Percentiles rank a stretch among this genome's conserved stretches.
These are phyloP conservation scores for Actinemys pallida DNA, from an alignment of 2,113 vertebrate species.

Conservation along the genomic window DNA sequence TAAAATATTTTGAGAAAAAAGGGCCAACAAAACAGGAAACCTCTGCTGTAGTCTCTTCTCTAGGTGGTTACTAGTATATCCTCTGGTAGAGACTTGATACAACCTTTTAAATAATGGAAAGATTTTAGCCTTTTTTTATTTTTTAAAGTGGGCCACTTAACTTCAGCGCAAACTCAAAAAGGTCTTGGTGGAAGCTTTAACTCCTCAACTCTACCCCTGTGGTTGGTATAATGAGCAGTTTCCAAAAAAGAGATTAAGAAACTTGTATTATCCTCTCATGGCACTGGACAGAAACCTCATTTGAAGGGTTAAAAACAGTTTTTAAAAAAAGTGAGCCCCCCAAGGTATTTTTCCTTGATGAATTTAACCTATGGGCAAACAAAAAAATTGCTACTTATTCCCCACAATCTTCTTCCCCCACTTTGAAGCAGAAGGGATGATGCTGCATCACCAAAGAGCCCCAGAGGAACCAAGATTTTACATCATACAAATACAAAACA, in stretches of 20 bases:
- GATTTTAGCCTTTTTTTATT: background rate
- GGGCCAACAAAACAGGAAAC: background rate
- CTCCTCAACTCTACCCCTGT: background rate
- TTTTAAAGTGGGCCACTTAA: background rate
- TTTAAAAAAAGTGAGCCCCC: background rate
- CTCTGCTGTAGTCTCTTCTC: background rate
- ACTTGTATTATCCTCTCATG: background rate
- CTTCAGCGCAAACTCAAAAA: background rate
- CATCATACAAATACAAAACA: slow-evolving; percentile 71
- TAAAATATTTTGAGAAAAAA: slow-evolving; percentile 24
- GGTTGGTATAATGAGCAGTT: background rate
- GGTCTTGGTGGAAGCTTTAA: background rate
- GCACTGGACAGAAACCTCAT: background rate
- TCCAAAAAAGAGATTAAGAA: background rate
- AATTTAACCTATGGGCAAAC: no score
- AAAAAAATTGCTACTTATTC: background rate
- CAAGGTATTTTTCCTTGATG: background rate
- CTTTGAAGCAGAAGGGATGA: background rate
- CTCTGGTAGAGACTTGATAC: background rate
- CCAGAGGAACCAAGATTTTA: slow-evolving; percentile 71
- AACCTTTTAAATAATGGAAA: background rate
- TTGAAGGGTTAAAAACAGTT: background rate
- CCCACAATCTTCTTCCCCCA: background rate
- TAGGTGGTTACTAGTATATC: background rate
- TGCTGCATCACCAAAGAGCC: slow-evolving; percentile 18